Percentiles rank a stretch among this genome's conserved stretches.
Evolutionary conservation across 2,888 invertebrate species (phyloP).

Genomic region (Bombylius major): DNA sequence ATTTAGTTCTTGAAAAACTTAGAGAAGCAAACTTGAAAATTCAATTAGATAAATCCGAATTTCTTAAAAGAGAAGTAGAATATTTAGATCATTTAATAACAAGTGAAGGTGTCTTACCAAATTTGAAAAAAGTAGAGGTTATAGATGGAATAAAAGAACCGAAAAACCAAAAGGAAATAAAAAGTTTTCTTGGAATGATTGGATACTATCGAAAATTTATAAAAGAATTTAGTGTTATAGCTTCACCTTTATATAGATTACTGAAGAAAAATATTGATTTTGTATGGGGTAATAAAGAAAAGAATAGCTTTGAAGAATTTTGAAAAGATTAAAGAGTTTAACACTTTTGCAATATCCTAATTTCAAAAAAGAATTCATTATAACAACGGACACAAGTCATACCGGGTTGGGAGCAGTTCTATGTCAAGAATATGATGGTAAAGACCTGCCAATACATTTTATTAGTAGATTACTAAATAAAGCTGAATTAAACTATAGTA

Average conservation of each 20-base stretch:
- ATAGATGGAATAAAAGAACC: conserved; percentile 18
- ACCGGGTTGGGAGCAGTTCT: conserved; percentile 12
- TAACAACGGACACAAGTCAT: too few relatives aligned
- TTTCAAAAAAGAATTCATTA: too few relatives aligned
- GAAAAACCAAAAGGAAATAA: too few relatives aligned
- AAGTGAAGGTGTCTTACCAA: conserved; percentile 20
- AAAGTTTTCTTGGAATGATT: too few relatives aligned
- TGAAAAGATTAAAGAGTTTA: too few relatives aligned
- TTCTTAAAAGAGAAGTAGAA: conserved; percentile 17
- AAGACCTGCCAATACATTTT: conserved; percentile 5
- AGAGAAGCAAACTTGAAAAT: conserved; percentile 14
- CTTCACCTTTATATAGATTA: too few relatives aligned
- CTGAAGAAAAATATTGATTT: too few relatives aligned
- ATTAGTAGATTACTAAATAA: conserved; percentile 13
- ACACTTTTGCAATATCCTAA: too few relatives aligned
- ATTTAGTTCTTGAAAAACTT: conserved; percentile 6
- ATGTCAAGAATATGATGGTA: conserved; percentile 6
- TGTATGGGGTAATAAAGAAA: too few relatives aligned
- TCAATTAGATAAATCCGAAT: conserved; percentile 19
- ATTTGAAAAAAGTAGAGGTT: conserved; percentile 21
- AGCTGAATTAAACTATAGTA: conserved; percentile 8
- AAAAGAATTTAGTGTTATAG: too few relatives aligned
- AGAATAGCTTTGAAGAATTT: too few relatives aligned
- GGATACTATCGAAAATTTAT: too few relatives aligned
- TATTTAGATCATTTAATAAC: conserved; percentile 24